Evolutionary conservation across 2,113 vertebrate species (phyloP), one percentile per base, ranked within the genome.

Genomic region (Forbesichthys agassizii): DNA sequence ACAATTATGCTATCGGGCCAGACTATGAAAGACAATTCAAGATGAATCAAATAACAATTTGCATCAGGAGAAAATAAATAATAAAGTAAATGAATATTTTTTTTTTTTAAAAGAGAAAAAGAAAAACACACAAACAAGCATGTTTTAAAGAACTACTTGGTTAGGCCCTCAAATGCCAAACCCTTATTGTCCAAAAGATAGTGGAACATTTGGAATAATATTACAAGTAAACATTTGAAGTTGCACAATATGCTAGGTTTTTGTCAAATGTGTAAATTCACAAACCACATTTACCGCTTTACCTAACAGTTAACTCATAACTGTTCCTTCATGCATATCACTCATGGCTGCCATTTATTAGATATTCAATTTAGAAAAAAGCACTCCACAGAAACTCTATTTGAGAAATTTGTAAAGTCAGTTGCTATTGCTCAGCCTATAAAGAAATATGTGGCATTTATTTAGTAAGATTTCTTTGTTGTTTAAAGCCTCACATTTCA

Each of bases 381-480:
- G 12, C 10, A 3, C 8, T 51, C 48, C 6, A 51, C 3, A 3
- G 48, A 20, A 20, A 20, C 20, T 20, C 20, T 20, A 20, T 20
- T 20, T 20, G 20, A 51, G 12, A 12, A 12, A 51, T 11, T 7
- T 13, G 36, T 51, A 51, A 16, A 18, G 51, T 59, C 46, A 14
- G 47, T 48, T 53, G 14, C 55, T 64, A 71, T 14, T 59, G 33
- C 42, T 47, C 0, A 1, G 14, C 57, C 20, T 47, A 18, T 74
- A 27, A 73, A 13, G 61, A n/a, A 66, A 59, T 9, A 58, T 56
- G 3, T 79, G 61, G 80, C 66, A 85, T 72, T 83, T 79, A 82
- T 87, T 86, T 64, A 87, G 68, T 47, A 42, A 42, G 16, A 71
- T 69, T 71, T 66, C 66, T 70, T 66, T 27, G 61, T 83, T 75